Base-by-base conservation (phyloP, 2,113 vertebrate species). In the Oncorhynchus kisutch region DNA sequence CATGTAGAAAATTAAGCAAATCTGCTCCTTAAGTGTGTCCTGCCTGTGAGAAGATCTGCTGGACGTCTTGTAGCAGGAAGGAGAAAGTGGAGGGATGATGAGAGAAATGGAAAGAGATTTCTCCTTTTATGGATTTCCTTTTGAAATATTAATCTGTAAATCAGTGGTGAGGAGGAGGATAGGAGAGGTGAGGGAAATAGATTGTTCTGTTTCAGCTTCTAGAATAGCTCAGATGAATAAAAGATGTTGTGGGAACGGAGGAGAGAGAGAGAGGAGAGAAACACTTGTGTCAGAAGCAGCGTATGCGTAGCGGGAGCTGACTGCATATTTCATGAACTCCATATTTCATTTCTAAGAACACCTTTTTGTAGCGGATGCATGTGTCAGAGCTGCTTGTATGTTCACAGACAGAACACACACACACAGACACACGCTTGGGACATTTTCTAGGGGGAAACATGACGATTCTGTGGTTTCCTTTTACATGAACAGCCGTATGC, bases 71-170 rank as follows among this genome's bases (percentile, higher is more conserved):
- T 87, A 80, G 82, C 72, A 39, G 54, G 51, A 49, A 39, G n/a
- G 48, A 20, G 45, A 48, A 24, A 8, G 60, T 14, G 39, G 34
- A 31, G 24, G 27, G 57, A 45, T 67, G 39, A 11, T 45, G 27
- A 54, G 51, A 24, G 54, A 24, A 45, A 11, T 45, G 39, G 72
- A 86, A 77, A 72, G 69, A 82, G 87, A 82, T 89, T 86, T 78
- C 77, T 77, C 76, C 86, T 74, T 89, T 90, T 87, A 87, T 79
- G 88, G 84, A 86, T 83, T 83, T 83, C 87, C 79, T 78, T 81
- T 62, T 91, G 82, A 92, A 93, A 92, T 91, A 93, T 92, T 92
- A 82, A 92, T 91, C 82, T 34, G 73, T 73, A 89, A 92, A 93
- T 92, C 92, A 92, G 72, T 88, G 85, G 86, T 84, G 83, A 88